These are phyloP conservation scores for Nebria brevicollis DNA, from an alignment of 2,888 invertebrate genomes.

Conservation along the genomic window DNA sequence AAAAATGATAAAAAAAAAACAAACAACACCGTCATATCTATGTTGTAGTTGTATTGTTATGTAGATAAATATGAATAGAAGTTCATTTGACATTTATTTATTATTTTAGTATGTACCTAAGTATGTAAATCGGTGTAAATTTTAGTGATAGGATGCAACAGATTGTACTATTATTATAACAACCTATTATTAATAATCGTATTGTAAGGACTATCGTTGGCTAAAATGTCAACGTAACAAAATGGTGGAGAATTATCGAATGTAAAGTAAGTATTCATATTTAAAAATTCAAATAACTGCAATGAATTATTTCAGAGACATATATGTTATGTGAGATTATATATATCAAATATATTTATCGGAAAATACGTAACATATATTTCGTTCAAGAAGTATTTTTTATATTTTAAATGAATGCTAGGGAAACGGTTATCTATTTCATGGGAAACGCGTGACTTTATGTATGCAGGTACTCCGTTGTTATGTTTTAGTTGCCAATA, in stretches of 20 bases:
- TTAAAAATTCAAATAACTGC: neutral
- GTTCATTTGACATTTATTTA: constrained; percentile 44
- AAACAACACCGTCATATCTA: constrained; percentile 35
- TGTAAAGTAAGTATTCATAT: neutral
- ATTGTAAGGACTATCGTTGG: neutral
- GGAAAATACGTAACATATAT: neutral
- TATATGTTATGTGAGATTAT: too few relatives aligned
- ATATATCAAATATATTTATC: neutral
- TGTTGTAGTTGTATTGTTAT: constrained; percentile 64
- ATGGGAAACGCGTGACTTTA: too few relatives aligned
- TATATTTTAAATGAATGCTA: too few relatives aligned
- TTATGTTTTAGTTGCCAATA: constrained; percentile 3
- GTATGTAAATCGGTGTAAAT: constrained; percentile 47
- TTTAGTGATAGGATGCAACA: constrained; percentile 42
- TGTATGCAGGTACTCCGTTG: neutral
- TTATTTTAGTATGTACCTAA: constrained; percentile 48
- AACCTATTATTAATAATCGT: neutral
- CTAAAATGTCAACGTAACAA: neutral
- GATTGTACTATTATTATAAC: constrained; percentile 40
- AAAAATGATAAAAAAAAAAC: neutral
- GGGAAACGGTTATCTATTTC: too few relatives aligned
- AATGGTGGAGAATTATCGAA: neutral
- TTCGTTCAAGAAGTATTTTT: too few relatives aligned
- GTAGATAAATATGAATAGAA: constrained; percentile 57
- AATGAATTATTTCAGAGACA: neutral